Base-by-base conservation (phyloP, 1,140 invertebrate species). In the Laupala kohalensis region DNA sequence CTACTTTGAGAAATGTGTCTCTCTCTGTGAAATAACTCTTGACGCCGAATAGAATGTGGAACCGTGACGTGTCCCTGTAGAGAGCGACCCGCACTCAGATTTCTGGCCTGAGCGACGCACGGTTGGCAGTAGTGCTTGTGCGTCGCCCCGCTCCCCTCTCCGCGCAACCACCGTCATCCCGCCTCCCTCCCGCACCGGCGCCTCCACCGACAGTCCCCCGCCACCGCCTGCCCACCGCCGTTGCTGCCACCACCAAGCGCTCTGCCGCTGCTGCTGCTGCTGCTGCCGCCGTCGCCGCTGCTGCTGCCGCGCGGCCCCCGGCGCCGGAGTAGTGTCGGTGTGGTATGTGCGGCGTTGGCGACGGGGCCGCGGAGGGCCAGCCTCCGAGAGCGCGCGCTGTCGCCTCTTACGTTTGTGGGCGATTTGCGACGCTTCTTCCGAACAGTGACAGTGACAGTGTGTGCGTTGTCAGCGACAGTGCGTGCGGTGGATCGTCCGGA, bases 221-320 rank as follows among this genome's bases (percentile, higher is more conserved):
- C 26, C 67, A 6, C 23, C 26, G 67, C 28, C 27, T 23, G 72
- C 71, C n/a, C 73, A 73, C 30, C 77, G 76, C 76, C 65, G 25
- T 73, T 77, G 77, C 74, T 78, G 77, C 75, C 76, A 70, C 76
- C 72, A 77, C 27, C 15, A 3, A 5, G 5, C 67, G 26, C 67
- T n/a, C 67, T 9, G 37, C 4, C n/a, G n/a, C n/a, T n/a, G n/a
- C n/a, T n/a, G n/a, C n/a, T n/a, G n/a, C n/a, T n/a, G n/a, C n/a
- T n/a, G n/a, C n/a, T n/a, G n/a, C 68, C 72, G 74, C n/a, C 73
- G 74, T 30, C 77, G 76, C 76, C 65, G 25, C 72, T 77, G 77
- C 74, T 78, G 77, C 75, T 76, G 70, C 76, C 72, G 77, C 27
- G 19, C 19, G 13, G 5, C 67, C 67, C 67, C 28, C 67, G 9